phyloP scores from a whole-genome alignment of 2,797 vertebrate species.

The Malurus splendens region DNA sequence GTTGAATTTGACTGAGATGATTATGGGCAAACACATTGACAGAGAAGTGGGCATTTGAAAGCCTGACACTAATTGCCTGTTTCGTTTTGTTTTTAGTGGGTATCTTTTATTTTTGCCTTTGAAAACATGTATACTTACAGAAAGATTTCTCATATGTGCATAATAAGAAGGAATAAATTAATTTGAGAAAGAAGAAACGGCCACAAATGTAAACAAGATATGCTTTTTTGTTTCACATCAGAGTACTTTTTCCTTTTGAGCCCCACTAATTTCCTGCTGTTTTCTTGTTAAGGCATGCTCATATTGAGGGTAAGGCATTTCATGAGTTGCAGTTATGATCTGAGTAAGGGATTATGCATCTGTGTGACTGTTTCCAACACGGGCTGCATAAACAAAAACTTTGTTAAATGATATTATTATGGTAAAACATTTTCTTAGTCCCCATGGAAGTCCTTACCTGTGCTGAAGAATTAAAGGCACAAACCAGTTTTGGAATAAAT shows the following conservation, averaged over 20 bases:
- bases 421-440: neutral
- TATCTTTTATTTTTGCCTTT: neutral
- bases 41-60: neutral
- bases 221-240: neutral
- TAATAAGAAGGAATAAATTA: neutral
- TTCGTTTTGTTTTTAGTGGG: neutral
- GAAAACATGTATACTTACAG: neutral
- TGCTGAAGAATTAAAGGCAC: neutral
- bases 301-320: neutral
- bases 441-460: neutral
- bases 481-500: neutral
- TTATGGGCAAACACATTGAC: neutral
- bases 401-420: neutral
- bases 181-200: neutral
- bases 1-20: neutral
- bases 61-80: neutral
- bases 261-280: neutral
- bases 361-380: neutral
- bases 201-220: neutral
- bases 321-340: neutral
- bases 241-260: neutral
- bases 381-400: neutral
- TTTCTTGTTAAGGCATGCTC: neutral
- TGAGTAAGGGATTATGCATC: neutral
- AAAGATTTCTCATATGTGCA: neutral